Percentiles rank a stretch among this genome's conserved stretches.
Evolutionary conservation across 2,113 vertebrate genomes (phyloP).

Genomic region (Helogale parvula): DNA sequence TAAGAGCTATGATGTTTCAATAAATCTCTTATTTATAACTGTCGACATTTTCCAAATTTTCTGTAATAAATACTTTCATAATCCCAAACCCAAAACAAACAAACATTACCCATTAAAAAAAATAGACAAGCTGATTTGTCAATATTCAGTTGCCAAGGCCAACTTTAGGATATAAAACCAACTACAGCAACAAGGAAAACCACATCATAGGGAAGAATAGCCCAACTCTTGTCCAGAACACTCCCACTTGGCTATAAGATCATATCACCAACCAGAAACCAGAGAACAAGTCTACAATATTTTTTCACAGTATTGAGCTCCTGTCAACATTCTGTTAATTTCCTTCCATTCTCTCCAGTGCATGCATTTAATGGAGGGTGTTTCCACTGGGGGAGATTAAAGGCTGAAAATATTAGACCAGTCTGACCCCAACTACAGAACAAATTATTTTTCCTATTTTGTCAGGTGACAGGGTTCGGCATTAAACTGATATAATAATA

Average conservation of each 20-base stretch:
- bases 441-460: neutral
- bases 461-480: neutral
- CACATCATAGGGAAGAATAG: neutral
- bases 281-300: neutral
- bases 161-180: neutral
- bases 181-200: neutral
- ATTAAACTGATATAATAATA: neutral
- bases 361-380: neutral
- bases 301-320: neutral
- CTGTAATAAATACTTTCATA: neutral
- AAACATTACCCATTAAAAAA: neutral
- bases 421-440: neutral
- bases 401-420: neutral
- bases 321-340: neutral
- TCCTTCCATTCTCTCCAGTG: neutral
- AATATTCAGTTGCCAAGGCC: neutral
- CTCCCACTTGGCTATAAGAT: neutral
- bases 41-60: neutral
- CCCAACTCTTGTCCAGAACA: neutral
- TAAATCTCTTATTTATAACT: neutral
- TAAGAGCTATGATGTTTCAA: neutral
- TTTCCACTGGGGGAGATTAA: neutral
- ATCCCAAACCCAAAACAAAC: neutral
- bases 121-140: neutral
- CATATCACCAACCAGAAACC: neutral